phyloP scores from a whole-genome alignment of 2,797 vertebrate genomes.

The Leptodactylus fallax region DNA sequence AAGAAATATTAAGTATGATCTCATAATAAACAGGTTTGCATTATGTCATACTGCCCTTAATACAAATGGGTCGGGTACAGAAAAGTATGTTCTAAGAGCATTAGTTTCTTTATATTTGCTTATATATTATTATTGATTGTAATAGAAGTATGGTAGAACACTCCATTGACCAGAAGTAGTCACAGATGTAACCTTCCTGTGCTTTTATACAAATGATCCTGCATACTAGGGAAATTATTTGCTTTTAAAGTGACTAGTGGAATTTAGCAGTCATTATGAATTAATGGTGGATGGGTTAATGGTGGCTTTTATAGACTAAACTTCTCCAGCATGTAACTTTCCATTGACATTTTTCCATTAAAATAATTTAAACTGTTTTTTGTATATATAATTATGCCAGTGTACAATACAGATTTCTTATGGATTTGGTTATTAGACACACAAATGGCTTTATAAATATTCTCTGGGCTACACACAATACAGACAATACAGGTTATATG shows the following conservation, averaged over 20 bases:
- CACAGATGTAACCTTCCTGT: neutral
- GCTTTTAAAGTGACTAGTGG: neutral
- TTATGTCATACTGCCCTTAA: no score
- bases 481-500: no score
- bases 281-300: neutral
- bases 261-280: neutral
- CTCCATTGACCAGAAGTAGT: neutral
- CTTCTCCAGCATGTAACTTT: neutral
- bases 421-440: neutral
- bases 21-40: no score
- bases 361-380: neutral
- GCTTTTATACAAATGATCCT: neutral
- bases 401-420: neutral
- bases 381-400: neutral
- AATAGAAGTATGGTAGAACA: neutral
- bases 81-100: neutral
- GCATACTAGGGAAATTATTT: neutral
- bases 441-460: no score
- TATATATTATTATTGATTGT: neutral
- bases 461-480: no score
- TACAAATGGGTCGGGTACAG: no score
- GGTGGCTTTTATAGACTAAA: neutral
- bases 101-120: neutral
- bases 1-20: neutral
- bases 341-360: neutral